Evolutionary conservation across 2,888 invertebrate genomes (phyloP).

Genomic region (Vandiemenella viatica): DNA sequence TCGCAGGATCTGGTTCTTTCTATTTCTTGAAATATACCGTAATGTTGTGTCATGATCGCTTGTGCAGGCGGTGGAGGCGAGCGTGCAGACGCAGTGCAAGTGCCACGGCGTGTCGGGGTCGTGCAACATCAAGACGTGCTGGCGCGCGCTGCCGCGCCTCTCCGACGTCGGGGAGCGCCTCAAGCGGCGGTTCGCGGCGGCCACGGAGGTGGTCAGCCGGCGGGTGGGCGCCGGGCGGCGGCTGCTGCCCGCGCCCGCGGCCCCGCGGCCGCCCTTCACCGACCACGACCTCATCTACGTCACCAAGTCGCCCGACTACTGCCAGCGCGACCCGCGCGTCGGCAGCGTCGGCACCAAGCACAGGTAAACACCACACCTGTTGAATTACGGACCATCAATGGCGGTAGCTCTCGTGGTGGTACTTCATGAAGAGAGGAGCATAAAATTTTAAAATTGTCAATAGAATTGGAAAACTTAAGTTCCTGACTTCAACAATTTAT

Average conservation of each 20-base stretch:
- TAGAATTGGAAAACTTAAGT: too few species aligned
- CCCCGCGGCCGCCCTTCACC: conserved; percentile 29
- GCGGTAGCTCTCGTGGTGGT: too few species aligned
- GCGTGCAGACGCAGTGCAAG: conserved; percentile 51
- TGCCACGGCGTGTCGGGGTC: conserved; percentile 76
- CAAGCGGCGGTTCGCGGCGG: conserved; percentile 41
- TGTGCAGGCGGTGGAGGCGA: conserved; percentile 44
- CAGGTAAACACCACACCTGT: too few species aligned
- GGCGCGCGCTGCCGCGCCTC: conserved; percentile 51
- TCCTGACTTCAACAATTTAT: too few species aligned
- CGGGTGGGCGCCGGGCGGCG: conserved; percentile 29
- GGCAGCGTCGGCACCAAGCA: conserved; percentile 63
- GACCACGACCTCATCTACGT: conserved; percentile 53
- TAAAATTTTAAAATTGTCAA: too few species aligned
- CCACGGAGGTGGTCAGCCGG: conserved; percentile 26
- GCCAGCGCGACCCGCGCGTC: conserved; percentile 51
- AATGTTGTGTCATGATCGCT: too few species aligned
- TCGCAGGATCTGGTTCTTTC: too few species aligned
- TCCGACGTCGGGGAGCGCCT: conserved; percentile 37
- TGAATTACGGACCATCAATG: too few species aligned
- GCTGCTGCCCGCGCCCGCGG: conserved; percentile 28
- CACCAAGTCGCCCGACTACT: conserved; percentile 71
- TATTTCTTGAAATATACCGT: too few species aligned
- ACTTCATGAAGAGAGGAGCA: too few species aligned
- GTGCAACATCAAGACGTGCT: conserved; percentile 67